Conservation (phyloP, 2,797 vertebrate genomes). For the Ceryle rudis region DNA sequence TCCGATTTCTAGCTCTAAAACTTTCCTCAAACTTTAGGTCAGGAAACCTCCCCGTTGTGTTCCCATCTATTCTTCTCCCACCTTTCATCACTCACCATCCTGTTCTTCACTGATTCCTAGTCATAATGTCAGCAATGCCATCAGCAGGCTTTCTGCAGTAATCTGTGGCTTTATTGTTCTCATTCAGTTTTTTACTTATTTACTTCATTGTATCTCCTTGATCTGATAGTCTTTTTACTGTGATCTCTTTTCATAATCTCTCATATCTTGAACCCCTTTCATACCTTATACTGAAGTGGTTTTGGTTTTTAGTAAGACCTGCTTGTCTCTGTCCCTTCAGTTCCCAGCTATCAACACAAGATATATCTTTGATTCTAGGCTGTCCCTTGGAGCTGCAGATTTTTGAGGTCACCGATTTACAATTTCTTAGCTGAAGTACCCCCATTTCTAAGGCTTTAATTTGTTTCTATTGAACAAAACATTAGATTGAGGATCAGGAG, state of each 20-base stretch:
- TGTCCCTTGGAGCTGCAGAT: not conserved
- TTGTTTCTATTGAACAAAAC: slow-evolving; percentile 5
- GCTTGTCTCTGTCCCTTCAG: not conserved
- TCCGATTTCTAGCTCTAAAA: not conserved
- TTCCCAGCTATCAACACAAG: not conserved
- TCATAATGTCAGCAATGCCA: not conserved
- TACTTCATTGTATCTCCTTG: not conserved
- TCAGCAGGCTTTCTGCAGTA: not conserved
- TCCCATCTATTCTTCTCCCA: not conserved
- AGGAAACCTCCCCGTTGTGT: not conserved
- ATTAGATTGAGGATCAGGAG: not conserved
- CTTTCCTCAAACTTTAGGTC: not conserved
- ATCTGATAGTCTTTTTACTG: not conserved
- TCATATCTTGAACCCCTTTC: not conserved
- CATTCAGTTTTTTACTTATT: not conserved
- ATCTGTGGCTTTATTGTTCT: not conserved
- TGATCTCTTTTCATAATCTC: not conserved
- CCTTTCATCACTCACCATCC: not conserved
- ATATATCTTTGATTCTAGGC: not conserved
- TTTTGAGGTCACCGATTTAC: not conserved
- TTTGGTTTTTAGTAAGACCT: not conserved
- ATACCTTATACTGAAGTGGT: fast-evolving
- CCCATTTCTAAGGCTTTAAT: not conserved
- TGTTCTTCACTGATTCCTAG: not conserved
- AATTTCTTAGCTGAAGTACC: not conserved